Percentiles rank a stretch among this genome's conserved stretches.
Conservation (phyloP, 1,140 invertebrate genomes). For the Habropoda laboriosa region DNA sequence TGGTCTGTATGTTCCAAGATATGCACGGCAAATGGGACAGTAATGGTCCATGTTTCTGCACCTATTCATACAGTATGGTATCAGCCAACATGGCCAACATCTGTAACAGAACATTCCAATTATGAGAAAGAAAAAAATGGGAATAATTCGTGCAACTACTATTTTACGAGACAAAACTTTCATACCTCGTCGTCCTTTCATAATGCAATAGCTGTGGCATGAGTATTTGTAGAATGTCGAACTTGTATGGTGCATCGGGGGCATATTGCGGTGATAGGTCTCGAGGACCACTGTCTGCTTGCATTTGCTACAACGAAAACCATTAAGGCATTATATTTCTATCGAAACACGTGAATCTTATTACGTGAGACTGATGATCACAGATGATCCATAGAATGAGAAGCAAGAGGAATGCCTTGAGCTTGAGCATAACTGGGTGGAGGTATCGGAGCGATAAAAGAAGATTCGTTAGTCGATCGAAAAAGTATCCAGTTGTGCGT, state of each 20-base stretch:
- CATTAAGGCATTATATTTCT: too few relatives aligned
- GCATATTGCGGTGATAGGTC: conserved; percentile 74
- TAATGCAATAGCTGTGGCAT: conserved; percentile 69
- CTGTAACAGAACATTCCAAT: conserved; percentile 72
- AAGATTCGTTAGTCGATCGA: conserved; percentile 32
- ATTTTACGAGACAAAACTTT: too few relatives aligned
- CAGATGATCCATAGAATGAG: conserved; percentile 46
- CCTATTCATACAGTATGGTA: conserved; percentile 83
- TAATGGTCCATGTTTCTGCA: conserved; percentile 83
- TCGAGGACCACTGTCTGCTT: conserved; percentile 63
- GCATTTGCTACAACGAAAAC: conserved; percentile 49
- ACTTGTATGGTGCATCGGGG: conserved; percentile 73
- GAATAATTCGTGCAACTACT: too few relatives aligned
- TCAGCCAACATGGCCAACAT: conserved; percentile 82
- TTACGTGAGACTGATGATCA: conserved; percentile 48
- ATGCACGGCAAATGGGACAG: conserved; percentile 82
- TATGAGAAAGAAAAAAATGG: conserved; percentile 17
- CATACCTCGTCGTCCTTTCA: too few relatives aligned
- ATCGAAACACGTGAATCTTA: too few relatives aligned
- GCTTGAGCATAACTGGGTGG: conserved; percentile 66
- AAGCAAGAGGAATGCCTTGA: conserved; percentile 53
- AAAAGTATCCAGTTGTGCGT: conserved; percentile 28
- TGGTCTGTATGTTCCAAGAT: conserved; percentile 79
- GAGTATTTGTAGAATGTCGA: conserved; percentile 70
- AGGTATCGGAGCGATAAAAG: conserved; percentile 49